Conservation (phyloP, 2,888 invertebrate genomes). For the Onchidella celtica region DNA sequence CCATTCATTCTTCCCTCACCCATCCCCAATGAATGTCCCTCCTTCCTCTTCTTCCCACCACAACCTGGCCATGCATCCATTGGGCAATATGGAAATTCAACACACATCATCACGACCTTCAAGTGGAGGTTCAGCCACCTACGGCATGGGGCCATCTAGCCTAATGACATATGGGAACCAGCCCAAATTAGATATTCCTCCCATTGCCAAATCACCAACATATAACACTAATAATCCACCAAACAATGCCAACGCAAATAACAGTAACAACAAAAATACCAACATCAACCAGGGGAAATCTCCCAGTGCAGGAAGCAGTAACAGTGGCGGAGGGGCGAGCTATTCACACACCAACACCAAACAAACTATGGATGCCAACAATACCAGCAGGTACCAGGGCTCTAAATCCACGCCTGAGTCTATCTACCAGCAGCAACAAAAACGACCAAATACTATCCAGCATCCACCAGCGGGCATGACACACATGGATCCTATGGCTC, state of each 20-base stretch:
- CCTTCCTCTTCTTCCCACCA: slow-evolving; percentile 39
- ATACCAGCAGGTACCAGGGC: slow-evolving; percentile 3
- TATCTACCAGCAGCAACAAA: slow-evolving; percentile 68
- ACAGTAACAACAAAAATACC: background rate
- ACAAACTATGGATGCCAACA: background rate
- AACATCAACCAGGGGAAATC: slow-evolving; percentile 18
- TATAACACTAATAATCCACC: slow-evolving; percentile 35
- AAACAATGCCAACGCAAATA: background rate
- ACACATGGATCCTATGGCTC: slow-evolving; percentile 47
- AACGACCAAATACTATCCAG: slow-evolving; percentile 50
- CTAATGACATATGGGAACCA: slow-evolving; percentile 47
- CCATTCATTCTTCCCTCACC: slow-evolving; percentile 39
- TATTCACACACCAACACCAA: background rate
- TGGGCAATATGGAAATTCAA: slow-evolving; percentile 51
- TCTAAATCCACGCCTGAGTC: slow-evolving; percentile 55
- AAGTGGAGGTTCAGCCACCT: slow-evolving; percentile 25
- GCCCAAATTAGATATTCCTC: slow-evolving; percentile 48
- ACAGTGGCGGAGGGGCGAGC: background rate
- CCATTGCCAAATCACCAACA: slow-evolving; percentile 46
- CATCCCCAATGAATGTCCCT: slow-evolving; percentile 31
- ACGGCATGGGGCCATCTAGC: slow-evolving; percentile 44
- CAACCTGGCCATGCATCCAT: slow-evolving; percentile 41
- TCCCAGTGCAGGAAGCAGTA: slow-evolving; percentile 24
- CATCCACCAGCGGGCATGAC: slow-evolving; percentile 40
- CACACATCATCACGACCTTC: slow-evolving; percentile 35